Evolutionary conservation across 1,140 invertebrate genomes (phyloP), one percentile per base, ranked within the genome.

Genomic region (Chrysoperla carnea): DNA sequence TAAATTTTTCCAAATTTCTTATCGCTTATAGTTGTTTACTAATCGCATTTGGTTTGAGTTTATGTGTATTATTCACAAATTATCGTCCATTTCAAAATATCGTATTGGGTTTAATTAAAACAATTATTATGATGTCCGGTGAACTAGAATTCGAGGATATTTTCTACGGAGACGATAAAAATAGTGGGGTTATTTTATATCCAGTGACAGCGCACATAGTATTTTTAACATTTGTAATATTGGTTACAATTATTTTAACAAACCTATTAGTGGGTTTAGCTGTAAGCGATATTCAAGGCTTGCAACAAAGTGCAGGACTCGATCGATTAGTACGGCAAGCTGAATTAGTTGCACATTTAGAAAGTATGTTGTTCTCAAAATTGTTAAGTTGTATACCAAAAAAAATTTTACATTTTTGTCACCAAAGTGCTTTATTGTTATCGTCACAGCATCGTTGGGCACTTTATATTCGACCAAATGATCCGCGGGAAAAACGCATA

Each of bases 81-180:
- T 81, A 83, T 50, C 68, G 72, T 5, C 70, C 81, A 0, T 84
- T 84, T 53, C 60, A 61, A 33, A 66, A 75, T 48, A 66, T 79
- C 1, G 56, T 68, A 1, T 61, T 72, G 41, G 69, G 72, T 0
- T 52, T 86, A 1, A 56, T 88, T 0, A 89, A 88, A 62, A 81
- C 81, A 0, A 72, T 88, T 4, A 80, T 87, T 36, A 88, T 90
- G 84, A 86, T 90, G 83, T 82, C 83, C 0, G 84, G 85, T 0
- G 64, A 89, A 54, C 58, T 89, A 27, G 84, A 88, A 55, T 88
- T 82, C 50, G 83, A 87, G 53, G 81, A 85, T 45, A 75, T 85
- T 40, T 87, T 88, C 53, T 86, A 81, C 50, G 65, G 70, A 12
- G 62, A 76, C 6, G 55, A 64, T 7, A 54, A 61, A 6, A 52